phyloP scores from a whole-genome alignment of 2,113 vertebrate species.

The Ageneiosus marmoratus region DNA sequence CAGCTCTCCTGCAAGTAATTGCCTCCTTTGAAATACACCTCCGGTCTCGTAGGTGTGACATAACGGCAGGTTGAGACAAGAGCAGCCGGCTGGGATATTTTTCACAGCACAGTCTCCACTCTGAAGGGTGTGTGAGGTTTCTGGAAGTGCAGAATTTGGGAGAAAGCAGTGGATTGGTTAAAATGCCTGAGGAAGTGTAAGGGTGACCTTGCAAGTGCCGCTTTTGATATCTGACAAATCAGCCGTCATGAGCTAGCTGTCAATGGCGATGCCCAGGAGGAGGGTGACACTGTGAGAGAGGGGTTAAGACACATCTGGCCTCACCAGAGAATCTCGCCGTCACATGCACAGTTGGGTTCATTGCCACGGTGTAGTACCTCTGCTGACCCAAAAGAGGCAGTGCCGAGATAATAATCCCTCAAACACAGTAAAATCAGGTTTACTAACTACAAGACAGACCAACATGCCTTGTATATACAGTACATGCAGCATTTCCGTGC shows the following conservation, averaged over 20 bases:
- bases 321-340: slow-evolving; percentile 12
- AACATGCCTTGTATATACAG: too few species aligned
- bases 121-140: background rate
- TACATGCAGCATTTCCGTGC: background rate
- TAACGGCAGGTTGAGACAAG: slow-evolving; percentile 3
- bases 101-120: background rate
- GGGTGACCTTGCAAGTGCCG: slow-evolving; percentile 49
- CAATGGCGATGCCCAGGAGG: slow-evolving; percentile 62
- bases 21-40: slow-evolving; percentile 30
- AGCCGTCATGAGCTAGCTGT: slow-evolving; percentile 74
- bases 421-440: slow-evolving; percentile 38
- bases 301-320: slow-evolving; percentile 63
- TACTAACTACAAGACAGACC: background rate
- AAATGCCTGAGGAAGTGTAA: background rate
- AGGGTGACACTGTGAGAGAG: slow-evolving; percentile 60
- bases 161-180: background rate
- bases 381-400: slow-evolving; percentile 49
- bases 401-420: slow-evolving; percentile 47
- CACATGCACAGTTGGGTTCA: slow-evolving; percentile 58
- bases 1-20: slow-evolving; percentile 17
- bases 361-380: slow-evolving; percentile 51
- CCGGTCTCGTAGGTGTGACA: slow-evolving; percentile 36
- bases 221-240: slow-evolving; percentile 77
- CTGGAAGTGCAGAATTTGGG: background rate
- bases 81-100: slow-evolving; percentile 8